Evolutionary conservation across 2,888 invertebrate species (phyloP), one percentile per base, ranked within the genome.

Genomic region (Criorhina ranunculi): DNA sequence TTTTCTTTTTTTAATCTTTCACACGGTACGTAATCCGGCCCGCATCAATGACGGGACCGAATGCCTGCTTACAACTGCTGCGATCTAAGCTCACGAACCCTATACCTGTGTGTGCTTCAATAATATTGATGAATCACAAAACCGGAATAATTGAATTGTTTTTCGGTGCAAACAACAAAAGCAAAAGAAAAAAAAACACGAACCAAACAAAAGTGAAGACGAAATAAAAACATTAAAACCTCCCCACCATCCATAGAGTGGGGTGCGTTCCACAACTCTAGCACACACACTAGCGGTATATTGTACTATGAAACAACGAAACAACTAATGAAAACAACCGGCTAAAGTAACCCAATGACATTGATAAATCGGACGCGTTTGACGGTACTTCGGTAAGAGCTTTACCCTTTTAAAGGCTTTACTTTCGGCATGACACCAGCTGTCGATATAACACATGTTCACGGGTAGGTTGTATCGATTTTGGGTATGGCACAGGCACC

Each of bases 341-440:
- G 78, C 78, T 66, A 72, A 70, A 70, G 57, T 59, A 78, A 51
- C 78, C 78, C 53, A 79, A 75, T 67, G 67, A 64, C 73, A 79
- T 69, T 73, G 67, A 75, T 53, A 79, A 67, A 70, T 72, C 72
- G 66, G 66, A 67, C 78, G 59, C 60, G 60, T 72, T 42, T 72
- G 51, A 78, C 33, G 29, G 44, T 33, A 55, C 77, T 81, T 37
- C 24, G 17, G 40, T 29, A 15, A 24, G 35, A 73, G 62, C 62
- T 44, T 55, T 53, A 19, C 35, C 17, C 31, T 44, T 37, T 55
- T 57, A 69, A 44, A 44, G 44, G 12, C 42, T 42, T 69, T 67
- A 67, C 60, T 51, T 40, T 31, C 49, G 40, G 31, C 19, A 15
- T 11, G 37, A 49, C 8, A 37, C 17, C 24, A 42, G 8, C 11